These are phyloP conservation scores for Drosophila dunni DNA, from an alignment of 1,140 invertebrate genomes.

Conservation along the genomic window DNA sequence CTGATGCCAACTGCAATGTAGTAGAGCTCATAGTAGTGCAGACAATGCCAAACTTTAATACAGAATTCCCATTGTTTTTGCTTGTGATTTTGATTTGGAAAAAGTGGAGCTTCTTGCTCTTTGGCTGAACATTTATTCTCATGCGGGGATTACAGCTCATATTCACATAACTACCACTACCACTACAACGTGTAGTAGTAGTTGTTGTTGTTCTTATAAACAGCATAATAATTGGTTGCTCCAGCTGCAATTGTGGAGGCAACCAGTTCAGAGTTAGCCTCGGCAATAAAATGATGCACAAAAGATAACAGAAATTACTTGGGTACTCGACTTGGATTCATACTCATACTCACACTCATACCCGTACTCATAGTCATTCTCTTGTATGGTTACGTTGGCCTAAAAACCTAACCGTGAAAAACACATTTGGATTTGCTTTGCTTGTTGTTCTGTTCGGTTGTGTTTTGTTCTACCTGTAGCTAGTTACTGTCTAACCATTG, in stretches of 20 bases:
- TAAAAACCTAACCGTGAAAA: conserved; percentile 77
- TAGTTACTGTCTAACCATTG: conserved; percentile 28
- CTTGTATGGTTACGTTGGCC: conserved; percentile 63
- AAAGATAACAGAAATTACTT: conserved; percentile 78
- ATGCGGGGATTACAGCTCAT: conserved; percentile 44
- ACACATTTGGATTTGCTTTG: conserved; percentile 65
- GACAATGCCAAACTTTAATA: conserved; percentile 16
- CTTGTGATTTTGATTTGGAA: conserved; percentile 5
- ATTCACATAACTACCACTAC: conserved; percentile 45
- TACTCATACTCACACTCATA: conserved; percentile 23
- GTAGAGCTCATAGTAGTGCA: neutral
- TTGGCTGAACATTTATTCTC: conserved; percentile 19
- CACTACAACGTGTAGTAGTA: neutral
- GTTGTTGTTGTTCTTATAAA: conserved; percentile 22
- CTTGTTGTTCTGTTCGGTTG: conserved; percentile 36
- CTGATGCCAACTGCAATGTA: too few relatives aligned
- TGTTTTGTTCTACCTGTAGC: conserved; percentile 9
- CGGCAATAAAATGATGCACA: conserved; percentile 79
- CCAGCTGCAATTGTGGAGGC: conserved; percentile 13
- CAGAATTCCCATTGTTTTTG: conserved; percentile 27
- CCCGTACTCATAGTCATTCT: conserved; percentile 16
- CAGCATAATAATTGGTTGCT: conserved; percentile 72
- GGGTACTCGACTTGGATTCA: conserved; percentile 1
- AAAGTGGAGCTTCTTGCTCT: conserved; percentile 35
- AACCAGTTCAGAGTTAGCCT: conserved; percentile 53